Conservation (phyloP, 2,113 vertebrate species). For the Mormoops blainvillei region DNA sequence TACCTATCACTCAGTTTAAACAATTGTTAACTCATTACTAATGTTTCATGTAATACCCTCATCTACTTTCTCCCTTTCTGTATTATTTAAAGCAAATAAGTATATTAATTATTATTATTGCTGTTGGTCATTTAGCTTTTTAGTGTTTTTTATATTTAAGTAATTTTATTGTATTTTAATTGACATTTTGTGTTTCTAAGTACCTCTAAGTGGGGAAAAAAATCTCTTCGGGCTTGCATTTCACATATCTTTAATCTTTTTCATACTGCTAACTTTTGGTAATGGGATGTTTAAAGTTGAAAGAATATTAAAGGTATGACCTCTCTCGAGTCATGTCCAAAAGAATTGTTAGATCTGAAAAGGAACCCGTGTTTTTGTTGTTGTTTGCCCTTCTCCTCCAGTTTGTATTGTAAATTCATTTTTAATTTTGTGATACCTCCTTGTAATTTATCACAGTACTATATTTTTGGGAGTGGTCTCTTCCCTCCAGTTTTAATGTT, state of each 20-base stretch:
- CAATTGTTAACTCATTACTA: background rate
- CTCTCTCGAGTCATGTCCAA: background rate
- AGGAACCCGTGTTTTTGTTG: background rate
- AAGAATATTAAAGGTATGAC: background rate
- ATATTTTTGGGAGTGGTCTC: background rate
- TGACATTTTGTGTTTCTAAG: background rate
- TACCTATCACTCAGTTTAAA: background rate
- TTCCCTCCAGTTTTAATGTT: conserved; percentile 1
- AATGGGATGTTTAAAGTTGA: background rate
- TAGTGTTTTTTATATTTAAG: background rate
- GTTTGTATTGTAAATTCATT: conserved; percentile 12
- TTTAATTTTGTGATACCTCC: conserved; percentile 4
- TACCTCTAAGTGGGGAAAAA: background rate
- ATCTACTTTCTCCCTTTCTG: background rate
- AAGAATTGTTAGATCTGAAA: conserved; percentile 1
- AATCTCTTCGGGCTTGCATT: background rate
- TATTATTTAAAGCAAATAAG: conserved; percentile 30
- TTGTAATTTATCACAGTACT: background rate
- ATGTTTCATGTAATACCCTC: background rate
- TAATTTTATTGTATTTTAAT: conserved; percentile 24
- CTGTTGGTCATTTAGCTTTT: background rate
- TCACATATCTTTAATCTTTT: background rate
- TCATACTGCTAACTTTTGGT: background rate
- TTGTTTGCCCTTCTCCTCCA: background rate
- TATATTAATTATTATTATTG: background rate